Conservation (phyloP, 2,113 vertebrate species). For the Paramormyrops kingsleyae region DNA sequence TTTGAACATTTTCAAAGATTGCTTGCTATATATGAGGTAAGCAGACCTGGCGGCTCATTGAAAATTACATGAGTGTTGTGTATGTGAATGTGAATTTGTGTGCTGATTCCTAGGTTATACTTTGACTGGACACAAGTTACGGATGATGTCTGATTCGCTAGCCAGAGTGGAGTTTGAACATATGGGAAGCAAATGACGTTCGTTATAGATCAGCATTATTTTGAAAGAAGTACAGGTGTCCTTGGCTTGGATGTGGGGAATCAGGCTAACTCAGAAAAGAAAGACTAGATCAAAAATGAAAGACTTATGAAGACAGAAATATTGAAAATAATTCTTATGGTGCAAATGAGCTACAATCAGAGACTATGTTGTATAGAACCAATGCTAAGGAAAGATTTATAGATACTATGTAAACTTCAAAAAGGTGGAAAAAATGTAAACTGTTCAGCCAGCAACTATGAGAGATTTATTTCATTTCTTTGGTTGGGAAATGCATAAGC, state of each 20-base stretch:
- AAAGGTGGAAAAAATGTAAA: conserved; percentile 23
- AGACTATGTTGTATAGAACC: conserved; percentile 30
- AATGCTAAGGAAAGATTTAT: conserved; percentile 33
- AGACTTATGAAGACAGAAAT: conserved; percentile 42
- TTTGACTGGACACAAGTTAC: neutral
- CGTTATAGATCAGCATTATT: conserved; percentile 36
- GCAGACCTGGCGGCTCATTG: neutral
- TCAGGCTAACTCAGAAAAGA: neutral
- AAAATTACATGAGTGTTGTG: neutral
- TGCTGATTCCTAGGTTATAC: neutral
- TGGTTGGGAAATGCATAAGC: conserved; percentile 3
- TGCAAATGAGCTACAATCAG: conserved; percentile 39
- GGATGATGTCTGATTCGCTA: neutral
- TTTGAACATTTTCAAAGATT: neutral
- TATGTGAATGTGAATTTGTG: neutral
- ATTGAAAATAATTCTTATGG: conserved; percentile 31
- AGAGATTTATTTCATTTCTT: conserved; percentile 10
- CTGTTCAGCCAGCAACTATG: neutral
- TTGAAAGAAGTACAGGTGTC: conserved; percentile 25
- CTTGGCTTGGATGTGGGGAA: conserved; percentile 34
- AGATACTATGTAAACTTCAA: conserved; percentile 32
- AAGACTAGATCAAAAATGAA: conserved; percentile 25
- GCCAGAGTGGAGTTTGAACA: conserved; percentile 12
- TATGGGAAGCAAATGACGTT: conserved; percentile 45
- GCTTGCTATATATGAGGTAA: neutral